Evolutionary conservation across 2,113 vertebrate species (phyloP).

Genomic region (Siphamia tubifer): DNA sequence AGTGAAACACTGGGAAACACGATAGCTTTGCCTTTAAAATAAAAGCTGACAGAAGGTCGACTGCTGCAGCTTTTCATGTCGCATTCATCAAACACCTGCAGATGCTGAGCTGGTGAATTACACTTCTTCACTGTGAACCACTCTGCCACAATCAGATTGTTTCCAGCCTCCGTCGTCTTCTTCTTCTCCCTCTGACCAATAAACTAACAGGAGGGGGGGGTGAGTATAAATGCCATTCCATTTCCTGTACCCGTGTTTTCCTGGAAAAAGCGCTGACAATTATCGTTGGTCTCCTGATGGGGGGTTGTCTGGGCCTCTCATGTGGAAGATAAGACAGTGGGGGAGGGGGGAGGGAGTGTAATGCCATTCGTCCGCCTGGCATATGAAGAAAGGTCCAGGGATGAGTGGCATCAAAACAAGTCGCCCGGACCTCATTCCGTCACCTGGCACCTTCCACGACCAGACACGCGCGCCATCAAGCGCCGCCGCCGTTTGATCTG

Average conservation of each 20-base stretch:
- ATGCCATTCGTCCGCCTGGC: slow-evolving; percentile 64
- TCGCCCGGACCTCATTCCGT: slow-evolving; percentile 36
- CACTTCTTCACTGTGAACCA: background rate
- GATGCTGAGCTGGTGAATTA: slow-evolving; percentile 30
- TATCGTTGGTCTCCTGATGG: slow-evolving; percentile 67
- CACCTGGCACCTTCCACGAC: background rate
- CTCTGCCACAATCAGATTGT: slow-evolving; percentile 20
- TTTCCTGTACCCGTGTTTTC: slow-evolving; percentile 57
- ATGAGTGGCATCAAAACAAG: slow-evolving; percentile 65
- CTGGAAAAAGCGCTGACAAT: slow-evolving; percentile 57
- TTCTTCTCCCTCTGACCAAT: slow-evolving; percentile 53
- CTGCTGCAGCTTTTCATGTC: slow-evolving; percentile 13
- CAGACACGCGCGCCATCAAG: slow-evolving; percentile 7
- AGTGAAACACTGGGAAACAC: too few species aligned
- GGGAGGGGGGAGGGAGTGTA: slow-evolving; percentile 64
- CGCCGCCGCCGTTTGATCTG: slow-evolving; percentile 61
- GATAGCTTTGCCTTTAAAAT: too few species aligned
- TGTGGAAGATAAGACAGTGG: slow-evolving; percentile 74
- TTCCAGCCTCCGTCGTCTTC: slow-evolving; percentile 19
- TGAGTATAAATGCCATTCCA: slow-evolving; percentile 67
- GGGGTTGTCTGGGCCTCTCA: slow-evolving; percentile 78
- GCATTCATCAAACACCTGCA: slow-evolving; percentile 22
- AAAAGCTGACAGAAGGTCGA: slow-evolving; percentile 28
- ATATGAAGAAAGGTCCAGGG: slow-evolving; percentile 70
- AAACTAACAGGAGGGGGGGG: slow-evolving; percentile 51